Conservation (phyloP, 2,797 vertebrate species). For the Lepus townsendii region DNA sequence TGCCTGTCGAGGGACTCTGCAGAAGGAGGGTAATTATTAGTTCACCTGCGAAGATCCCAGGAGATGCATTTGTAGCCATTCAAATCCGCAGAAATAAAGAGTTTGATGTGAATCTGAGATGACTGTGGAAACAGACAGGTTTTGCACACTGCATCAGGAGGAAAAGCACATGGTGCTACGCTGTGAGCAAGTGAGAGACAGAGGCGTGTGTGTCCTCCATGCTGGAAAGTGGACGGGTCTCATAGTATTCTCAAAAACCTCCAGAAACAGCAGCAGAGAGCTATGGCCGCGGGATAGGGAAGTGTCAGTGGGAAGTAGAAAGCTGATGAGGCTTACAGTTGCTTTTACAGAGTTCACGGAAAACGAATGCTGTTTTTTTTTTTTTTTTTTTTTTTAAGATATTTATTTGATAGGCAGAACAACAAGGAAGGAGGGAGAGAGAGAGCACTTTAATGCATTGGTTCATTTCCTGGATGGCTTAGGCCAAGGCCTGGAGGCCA, state of each 20-base stretch:
- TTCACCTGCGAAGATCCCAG: slow-evolving; percentile 53
- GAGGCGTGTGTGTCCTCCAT: not conserved
- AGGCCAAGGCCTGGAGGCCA: too few species aligned
- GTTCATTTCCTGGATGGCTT: too few species aligned
- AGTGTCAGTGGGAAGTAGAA: not conserved
- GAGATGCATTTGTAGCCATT: slow-evolving; percentile 18
- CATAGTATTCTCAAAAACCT: not conserved
- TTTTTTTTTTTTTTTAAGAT: too few species aligned
- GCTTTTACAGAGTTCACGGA: not conserved
- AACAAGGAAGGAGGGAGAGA: too few species aligned
- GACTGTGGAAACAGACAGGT: slow-evolving; percentile 44
- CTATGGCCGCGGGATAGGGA: not conserved
- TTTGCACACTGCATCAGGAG: not conserved
- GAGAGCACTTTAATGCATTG: too few species aligned
- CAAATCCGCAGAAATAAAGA: slow-evolving; percentile 58
- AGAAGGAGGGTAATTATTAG: slow-evolving; percentile 9
- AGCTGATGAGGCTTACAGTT: not conserved
- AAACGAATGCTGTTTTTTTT: too few species aligned
- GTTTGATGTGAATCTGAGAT: not conserved
- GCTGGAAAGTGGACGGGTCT: not conserved
- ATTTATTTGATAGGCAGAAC: too few species aligned
- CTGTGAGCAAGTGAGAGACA: not conserved
- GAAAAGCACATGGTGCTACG: not conserved
- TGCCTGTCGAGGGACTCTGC: not conserved
- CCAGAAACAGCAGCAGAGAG: not conserved